Conservation (phyloP, 2,113 vertebrate species). For the Calcarius ornatus region DNA sequence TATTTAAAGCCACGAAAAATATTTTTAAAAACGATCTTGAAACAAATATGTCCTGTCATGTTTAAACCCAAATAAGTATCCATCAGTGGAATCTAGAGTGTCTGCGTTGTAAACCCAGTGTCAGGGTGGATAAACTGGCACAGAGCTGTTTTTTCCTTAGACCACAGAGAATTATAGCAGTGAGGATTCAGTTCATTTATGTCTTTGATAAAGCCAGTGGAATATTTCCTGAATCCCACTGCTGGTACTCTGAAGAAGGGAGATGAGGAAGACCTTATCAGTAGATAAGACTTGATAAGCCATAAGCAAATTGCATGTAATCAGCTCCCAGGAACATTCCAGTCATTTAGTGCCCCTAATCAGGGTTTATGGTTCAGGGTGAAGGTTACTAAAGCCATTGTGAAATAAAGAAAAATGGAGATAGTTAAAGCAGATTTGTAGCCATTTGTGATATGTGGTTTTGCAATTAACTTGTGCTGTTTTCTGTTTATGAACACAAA, state of each 20-base stretch:
- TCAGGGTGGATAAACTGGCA: not conserved
- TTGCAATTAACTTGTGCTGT: not conserved
- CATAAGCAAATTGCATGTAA: not conserved
- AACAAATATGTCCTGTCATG: not conserved
- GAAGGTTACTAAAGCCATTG: not conserved
- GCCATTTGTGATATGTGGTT: not conserved
- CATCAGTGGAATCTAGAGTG: not conserved
- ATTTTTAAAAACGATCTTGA: rapidly evolving
- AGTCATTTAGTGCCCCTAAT: not conserved
- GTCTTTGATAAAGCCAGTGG: not conserved
- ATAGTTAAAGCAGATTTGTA: not conserved
- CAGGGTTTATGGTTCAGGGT: not conserved
- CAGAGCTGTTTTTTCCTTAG: not conserved
- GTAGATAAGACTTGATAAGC: not conserved
- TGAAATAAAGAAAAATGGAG: not conserved
- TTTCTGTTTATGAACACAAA: not conserved
- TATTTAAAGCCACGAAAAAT: not conserved
- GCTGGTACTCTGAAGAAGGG: not conserved
- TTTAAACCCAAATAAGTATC: not conserved
- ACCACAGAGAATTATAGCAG: not conserved
- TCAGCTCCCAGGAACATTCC: not conserved
- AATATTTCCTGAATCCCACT: not conserved
- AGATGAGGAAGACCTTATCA: not conserved
- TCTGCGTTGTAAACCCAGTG: not conserved
- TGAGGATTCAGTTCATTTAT: not conserved